Percentiles rank a stretch among this genome's conserved stretches.
These are phyloP conservation scores for Pissodes strobi DNA, from an alignment of 1,140 invertebrate species.

Conservation along the genomic window DNA sequence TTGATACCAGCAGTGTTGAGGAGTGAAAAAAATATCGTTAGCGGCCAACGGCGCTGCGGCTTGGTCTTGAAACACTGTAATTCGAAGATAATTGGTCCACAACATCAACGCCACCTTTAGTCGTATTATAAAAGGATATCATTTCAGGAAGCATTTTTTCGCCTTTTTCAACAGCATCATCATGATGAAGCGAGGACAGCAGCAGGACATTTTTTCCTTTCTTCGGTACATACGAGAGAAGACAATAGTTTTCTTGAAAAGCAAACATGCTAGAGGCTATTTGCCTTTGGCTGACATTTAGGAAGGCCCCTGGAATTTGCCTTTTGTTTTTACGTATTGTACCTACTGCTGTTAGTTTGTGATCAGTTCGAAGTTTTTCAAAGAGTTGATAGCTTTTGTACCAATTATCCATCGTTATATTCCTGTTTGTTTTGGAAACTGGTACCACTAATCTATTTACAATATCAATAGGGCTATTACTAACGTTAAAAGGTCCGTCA, in stretches of 20 bases:
- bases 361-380: no score
- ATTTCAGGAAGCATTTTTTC: slow-evolving; percentile 29
- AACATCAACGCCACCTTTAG: slow-evolving; percentile 33
- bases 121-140: slow-evolving; percentile 33
- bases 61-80: slow-evolving; percentile 26
- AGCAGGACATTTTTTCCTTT: slow-evolving; percentile 43
- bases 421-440: no score
- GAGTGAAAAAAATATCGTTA: slow-evolving; percentile 28
- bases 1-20: slow-evolving; percentile 24
- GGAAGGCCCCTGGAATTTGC: no score
- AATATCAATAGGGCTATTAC: no score
- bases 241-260: slow-evolving; percentile 28
- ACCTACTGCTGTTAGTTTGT: no score
- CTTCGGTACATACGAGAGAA: slow-evolving; percentile 42
- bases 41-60: slow-evolving; percentile 31
- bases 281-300: no score
- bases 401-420: no score
- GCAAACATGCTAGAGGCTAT: slow-evolving; percentile 27
- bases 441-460: no score
- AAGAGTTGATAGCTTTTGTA: no score
- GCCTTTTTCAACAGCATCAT: slow-evolving; percentile 24
- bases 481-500: no score
- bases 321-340: no score
- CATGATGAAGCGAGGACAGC: slow-evolving; percentile 45
- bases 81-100: slow-evolving; percentile 29